Base-by-base conservation (phyloP, 2,888 invertebrate genomes). In the Glyphotaelius pellucidus region DNA sequence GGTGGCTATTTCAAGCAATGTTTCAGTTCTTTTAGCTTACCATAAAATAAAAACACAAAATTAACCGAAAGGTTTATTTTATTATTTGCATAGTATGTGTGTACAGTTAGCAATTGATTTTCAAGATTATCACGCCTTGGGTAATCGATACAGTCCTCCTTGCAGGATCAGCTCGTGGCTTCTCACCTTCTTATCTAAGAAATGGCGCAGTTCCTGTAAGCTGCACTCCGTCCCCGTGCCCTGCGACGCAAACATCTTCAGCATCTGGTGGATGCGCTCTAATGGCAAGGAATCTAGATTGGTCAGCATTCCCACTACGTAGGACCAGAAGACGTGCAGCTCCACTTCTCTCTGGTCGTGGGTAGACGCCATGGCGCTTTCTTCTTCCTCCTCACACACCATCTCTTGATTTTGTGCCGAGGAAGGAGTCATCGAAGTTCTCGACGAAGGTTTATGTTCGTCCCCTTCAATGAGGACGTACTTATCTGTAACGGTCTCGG, bases 171-270 rank as follows among this genome's bases (percentile, higher is more conserved):
- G 95, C 94, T 98, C 98, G 95, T 99, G 99, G 94, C 98, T 98
- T 92, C 98, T 96, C 3, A 99, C 99, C 97, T 99, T 99, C 67
- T 98, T 97, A 94, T 99, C 99, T 52, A 99, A 96, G 95, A 99
- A 99, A 94, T 98, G 97, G 94, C 98, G 97, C 38, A 99, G 95
- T 95, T 99, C 99, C 93, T 98, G 98, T 91, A 98, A 96, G 94
- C 98, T 98, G 94, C 99, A 99, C 94, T 99, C 99, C 25, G 98
- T 97, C 0, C 98, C 97, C 0, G 98, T 98, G 15, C 98, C 99
- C 95, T 99, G 98, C 79, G 99, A 98, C 2, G 99, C 99, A 96
- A 99, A 99, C 97, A 99, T 98, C 95, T 99, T 98, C 93, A 99
- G 95, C 99, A 99, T 99, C 94, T 99, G 98, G 95, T 99, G 99